Conservation (phyloP, 1,140 invertebrate genomes). For the Drosophila arawakana region DNA sequence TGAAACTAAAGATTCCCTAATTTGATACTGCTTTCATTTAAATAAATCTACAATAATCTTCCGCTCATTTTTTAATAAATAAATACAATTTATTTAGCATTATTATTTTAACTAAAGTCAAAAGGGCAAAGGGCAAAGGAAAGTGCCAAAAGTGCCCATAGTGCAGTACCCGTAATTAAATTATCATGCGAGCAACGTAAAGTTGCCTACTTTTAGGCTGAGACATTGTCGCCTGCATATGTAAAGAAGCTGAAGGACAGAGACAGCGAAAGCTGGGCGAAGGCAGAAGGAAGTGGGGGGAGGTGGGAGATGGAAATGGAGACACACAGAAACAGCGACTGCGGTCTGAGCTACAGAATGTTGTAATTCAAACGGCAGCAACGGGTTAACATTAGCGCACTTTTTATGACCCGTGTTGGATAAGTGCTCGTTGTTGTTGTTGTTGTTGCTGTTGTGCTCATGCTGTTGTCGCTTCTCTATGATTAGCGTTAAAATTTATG, state of each 20-base stretch:
- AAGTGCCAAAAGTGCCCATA: too few species aligned
- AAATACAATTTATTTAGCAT: too few species aligned
- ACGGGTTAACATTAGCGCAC: slow-evolving; percentile 81
- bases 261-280: too few species aligned
- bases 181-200: slow-evolving; percentile 67
- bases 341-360: slow-evolving; percentile 35
- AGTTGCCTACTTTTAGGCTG: slow-evolving; percentile 52
- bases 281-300: background rate
- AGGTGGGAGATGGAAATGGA: slow-evolving; percentile 1
- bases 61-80: too few species aligned
- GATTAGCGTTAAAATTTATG: slow-evolving; percentile 76
- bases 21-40: too few species aligned
- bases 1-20: too few species aligned
- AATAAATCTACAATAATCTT: too few species aligned
- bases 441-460: slow-evolving; percentile 24
- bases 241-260: slow-evolving; percentile 17
- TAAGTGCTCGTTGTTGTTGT: slow-evolving; percentile 56
- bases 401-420: slow-evolving; percentile 71
- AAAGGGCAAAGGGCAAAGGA: too few species aligned
- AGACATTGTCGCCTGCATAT: slow-evolving; percentile 43
- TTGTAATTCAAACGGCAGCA: slow-evolving; percentile 75
- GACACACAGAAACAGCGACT: slow-evolving; percentile 16
- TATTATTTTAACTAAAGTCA: too few species aligned
- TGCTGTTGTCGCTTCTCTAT: slow-evolving; percentile 61
- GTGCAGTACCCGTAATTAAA: slow-evolving; percentile 64